These are phyloP conservation scores for Pao palembangensis DNA, from an alignment of 2,113 vertebrate species.

Conservation along the genomic window DNA sequence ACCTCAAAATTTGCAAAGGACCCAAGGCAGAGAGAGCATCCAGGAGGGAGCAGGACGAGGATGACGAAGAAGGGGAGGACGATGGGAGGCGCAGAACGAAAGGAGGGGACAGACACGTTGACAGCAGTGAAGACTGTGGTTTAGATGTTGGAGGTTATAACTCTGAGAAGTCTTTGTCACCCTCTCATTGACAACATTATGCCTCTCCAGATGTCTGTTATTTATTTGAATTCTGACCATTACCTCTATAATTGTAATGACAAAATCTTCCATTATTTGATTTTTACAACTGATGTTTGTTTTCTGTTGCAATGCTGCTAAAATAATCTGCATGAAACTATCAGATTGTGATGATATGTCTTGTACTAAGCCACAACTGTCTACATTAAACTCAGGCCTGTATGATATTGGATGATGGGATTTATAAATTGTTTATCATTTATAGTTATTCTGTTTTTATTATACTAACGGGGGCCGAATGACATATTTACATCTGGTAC, in stretches of 20 bases:
- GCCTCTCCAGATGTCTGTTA: constrained; percentile 40
- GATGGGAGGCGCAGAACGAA: constrained; percentile 69
- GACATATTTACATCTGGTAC: constrained; percentile 12
- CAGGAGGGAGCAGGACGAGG: constrained; percentile 78
- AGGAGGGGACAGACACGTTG: constrained; percentile 48
- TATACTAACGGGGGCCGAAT: not conserved
- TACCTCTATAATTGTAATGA: constrained; percentile 39
- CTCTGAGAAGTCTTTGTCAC: constrained; percentile 70
- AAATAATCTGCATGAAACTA: constrained; percentile 11
- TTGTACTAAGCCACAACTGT: not conserved
- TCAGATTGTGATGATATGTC: constrained; percentile 7
- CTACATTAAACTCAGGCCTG: constrained; percentile 16
- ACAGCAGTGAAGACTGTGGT: constrained; percentile 64
- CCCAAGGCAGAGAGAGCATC: constrained; percentile 77
- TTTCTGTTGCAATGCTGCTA: constrained; percentile 24
- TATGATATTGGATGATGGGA: constrained; percentile 13
- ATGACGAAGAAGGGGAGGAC: constrained; percentile 65
- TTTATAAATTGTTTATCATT: constrained; percentile 32
- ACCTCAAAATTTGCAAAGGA: constrained; percentile 97
- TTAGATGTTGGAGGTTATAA: constrained; percentile 64
- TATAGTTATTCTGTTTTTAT: not conserved
- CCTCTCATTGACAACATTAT: constrained; percentile 54
- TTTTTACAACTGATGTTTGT: not conserved
- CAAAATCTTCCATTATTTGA: constrained; percentile 6
- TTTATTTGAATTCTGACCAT: constrained; percentile 35